Evolutionary conservation across 1,140 invertebrate genomes (phyloP), one percentile per base, ranked within the genome.

Genomic region (Laodelphax striatellus): DNA sequence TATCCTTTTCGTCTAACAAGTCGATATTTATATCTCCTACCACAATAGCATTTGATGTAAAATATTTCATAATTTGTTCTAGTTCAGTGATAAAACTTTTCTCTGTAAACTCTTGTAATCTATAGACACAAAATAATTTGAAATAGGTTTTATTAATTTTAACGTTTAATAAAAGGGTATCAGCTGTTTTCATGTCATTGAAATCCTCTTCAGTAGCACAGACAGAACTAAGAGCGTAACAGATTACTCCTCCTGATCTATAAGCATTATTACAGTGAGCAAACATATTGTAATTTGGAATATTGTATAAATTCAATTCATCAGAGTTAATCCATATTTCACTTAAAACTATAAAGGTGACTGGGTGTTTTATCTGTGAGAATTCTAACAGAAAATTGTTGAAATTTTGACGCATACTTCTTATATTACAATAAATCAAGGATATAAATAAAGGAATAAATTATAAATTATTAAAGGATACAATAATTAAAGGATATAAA

Each of bases 21-120:
- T 58, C 22, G 22, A 50, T 58, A 58, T 58, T 58, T 16, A 17
- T 28, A 28, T 57, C 43, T 13, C 57, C 57, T 14, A 58, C 21
- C 46, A 58, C 42, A 41, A 57, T 43, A 3, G 28, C 5, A 57
- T 57, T 42, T 13, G 9, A 13, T 21, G 31, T 19, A 38, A 55
- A 34, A 28, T 28, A 10, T 28, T 13, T 22, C 19, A 55, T 34
- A 13, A 3, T 17, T 10, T 21, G n/a, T 28, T 22, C 19, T 13
- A 55, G 54, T 31, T 55, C 54, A 28, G n/a, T 10, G 1, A 55
- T 13, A 31, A 22, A 53, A 16, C 4, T 14, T 16, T 53, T 53
- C 28, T n/a, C 52, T 22, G 14, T 4, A 14, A 16, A 14, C 4
- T 53, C 19, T 53, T 53, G 52, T 31, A 55, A 13, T 55, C 54